Evolutionary conservation across 1,140 invertebrate species (phyloP), one percentile per base, ranked within the genome.

Genomic region (Euura lappo): DNA sequence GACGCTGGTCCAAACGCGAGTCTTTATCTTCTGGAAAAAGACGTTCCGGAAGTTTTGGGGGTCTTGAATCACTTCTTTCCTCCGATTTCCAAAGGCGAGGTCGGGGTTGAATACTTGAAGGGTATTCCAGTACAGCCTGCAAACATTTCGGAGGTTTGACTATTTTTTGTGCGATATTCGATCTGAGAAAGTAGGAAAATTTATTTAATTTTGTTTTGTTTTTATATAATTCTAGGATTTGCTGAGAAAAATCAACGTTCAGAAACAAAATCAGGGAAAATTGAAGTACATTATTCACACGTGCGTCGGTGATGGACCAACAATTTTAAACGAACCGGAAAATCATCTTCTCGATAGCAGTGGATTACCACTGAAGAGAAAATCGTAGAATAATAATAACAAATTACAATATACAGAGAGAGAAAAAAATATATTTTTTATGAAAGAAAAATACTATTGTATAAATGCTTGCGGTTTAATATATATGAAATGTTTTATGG

Each of bases 1-100:
- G 98, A 99, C 92, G 98, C 98, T 74, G 98, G 98, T 8, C 96
- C 97, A 71, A 99, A 99, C 90, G 97, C 96, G 4, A 98, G 96
- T 84, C 82, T 99, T 0, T 99, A 95, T 88, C 85, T 98, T 28
- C 83, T 96, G 72, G 93, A 96, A 80, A 88, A 94, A 77, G 89
- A 94, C 87, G 91, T 98, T 1, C 84, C 92, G 3, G 87, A 89
- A 81, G 85, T 97, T 44, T 47, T 94, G 3, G 83, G 90, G 65
- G 77, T 94, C 47, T 83, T 97, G 4, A 90, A 93, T 80, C 80
- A 93, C 79, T 90, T 91, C 43, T 97, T 96, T 79, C 96, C 95
- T 65, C 88, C 91, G 70, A 60, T 60, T 60, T 3, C 8, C 13
- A 11, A 46, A 44, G 84, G 88, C 73, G 78, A 81, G 68, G 68